phyloP scores from a whole-genome alignment of 2,113 vertebrate species.

The Ginglymostoma cirratum region DNA sequence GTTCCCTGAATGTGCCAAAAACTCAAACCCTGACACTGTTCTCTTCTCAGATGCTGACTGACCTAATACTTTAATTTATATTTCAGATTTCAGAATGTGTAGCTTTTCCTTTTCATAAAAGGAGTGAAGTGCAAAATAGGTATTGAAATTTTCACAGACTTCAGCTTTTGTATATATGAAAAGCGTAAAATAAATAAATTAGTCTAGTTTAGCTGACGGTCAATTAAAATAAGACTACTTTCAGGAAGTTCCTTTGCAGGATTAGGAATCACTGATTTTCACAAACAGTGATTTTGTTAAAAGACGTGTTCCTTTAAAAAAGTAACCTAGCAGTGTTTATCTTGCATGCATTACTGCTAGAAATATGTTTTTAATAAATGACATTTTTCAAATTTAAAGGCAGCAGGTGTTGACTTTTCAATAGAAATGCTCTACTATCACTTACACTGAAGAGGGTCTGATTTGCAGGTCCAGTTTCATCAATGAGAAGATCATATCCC shows the following conservation, averaged over 20 bases:
- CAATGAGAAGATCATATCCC: slow-evolving; percentile 64
- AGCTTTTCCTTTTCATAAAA: background rate
- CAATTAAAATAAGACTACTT: background rate
- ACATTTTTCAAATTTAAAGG: background rate
- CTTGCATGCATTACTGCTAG: background rate
- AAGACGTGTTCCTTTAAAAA: background rate
- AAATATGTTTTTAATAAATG: background rate
- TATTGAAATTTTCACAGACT: background rate
- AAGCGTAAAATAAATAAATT: background rate
- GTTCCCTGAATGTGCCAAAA: background rate
- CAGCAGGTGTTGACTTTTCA: background rate
- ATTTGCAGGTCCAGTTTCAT: slow-evolving; percentile 46
- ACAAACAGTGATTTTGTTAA: background rate
- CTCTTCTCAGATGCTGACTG: background rate
- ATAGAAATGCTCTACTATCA: slow-evolving; percentile 14
- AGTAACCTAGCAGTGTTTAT: background rate
- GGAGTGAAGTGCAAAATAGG: background rate
- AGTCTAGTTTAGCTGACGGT: background rate
- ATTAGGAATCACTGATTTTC: background rate
- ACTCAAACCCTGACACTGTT: background rate
- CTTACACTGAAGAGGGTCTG: slow-evolving; percentile 47
- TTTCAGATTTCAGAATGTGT: background rate
- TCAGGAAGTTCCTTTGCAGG: background rate
- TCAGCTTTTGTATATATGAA: background rate
- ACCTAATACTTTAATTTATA: background rate